These are phyloP conservation scores for Bradypodion pumilum DNA, from an alignment of 2,797 vertebrate species.

Conservation along the genomic window DNA sequence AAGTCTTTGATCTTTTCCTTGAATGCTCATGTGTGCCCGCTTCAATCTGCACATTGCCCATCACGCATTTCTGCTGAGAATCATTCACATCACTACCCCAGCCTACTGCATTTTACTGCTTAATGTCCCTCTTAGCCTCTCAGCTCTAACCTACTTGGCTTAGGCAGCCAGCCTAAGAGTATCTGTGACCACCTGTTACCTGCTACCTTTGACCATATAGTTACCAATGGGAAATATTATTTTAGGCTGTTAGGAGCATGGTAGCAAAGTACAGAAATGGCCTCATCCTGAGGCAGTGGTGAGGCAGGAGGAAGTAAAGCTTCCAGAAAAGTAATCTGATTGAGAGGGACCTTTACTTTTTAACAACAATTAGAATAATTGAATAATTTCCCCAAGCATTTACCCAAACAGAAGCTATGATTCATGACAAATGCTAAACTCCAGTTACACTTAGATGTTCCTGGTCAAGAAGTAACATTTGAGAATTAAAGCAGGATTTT, in stretches of 20 bases:
- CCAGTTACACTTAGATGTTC: not conserved
- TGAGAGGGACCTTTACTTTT: not conserved
- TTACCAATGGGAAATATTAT: not conserved
- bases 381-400: conserved; percentile 3
- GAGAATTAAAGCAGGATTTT: not conserved
- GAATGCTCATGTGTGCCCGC: not conserved
- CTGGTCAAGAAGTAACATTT: not conserved
- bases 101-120: not conserved
- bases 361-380: not conserved
- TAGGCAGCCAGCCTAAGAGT: conserved; percentile 16
- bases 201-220: not conserved
- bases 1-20: not conserved
- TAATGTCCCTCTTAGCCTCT: conserved; percentile 16
- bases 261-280: not conserved
- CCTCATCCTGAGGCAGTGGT: not conserved
- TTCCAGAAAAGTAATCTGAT: not conserved
- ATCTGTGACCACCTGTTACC: not conserved
- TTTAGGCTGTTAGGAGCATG: not conserved
- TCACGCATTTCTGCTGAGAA: not conserved
- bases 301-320: not conserved
- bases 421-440: not conserved
- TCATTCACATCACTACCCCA: conserved; percentile 6
- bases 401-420: not conserved
- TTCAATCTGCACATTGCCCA: conserved; percentile 15
- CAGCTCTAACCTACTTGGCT: not conserved